A percentile compares a stretch with the other conserved stretches of the same genome.
These are phyloP conservation scores for Denticeps clupeoides DNA, from an alignment of 2,797 vertebrate species.

Conservation along the genomic window DNA sequence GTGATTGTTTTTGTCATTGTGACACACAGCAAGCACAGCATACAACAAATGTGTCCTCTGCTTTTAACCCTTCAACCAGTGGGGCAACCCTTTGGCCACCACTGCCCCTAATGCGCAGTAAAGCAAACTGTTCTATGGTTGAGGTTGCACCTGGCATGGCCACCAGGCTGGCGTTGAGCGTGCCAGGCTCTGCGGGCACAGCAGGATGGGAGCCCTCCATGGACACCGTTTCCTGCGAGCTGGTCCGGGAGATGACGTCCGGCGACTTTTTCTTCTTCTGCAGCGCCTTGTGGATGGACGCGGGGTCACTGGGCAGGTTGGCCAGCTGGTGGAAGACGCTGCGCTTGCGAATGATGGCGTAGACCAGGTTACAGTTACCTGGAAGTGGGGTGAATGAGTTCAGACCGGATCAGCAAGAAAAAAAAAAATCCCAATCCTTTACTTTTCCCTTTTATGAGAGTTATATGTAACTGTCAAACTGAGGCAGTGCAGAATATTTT, in stretches of 20 bases:
- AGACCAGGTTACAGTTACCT: conserved; percentile 82
- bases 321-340: conserved; percentile 92
- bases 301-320: conserved; percentile 76
- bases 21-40: no score
- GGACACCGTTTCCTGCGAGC: conserved; percentile 83
- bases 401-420: not conserved
- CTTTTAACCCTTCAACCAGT: no score
- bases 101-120: no score
- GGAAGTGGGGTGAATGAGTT: not conserved
- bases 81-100: no score
- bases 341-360: conserved; percentile 92
- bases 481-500: no score
- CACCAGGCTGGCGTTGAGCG: conserved; percentile 81
- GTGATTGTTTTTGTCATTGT: no score
- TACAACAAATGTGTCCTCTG: no score
- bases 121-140: conserved; percentile 7
- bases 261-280: conserved; percentile 77
- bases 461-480: no score
- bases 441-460: no score
- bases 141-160: conserved; percentile 77
- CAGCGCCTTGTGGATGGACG: conserved; percentile 82
- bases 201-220: conserved; percentile 93
- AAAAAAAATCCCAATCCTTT: not conserved
- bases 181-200: conserved; percentile 85
- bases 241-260: conserved; percentile 77